Evolutionary conservation across 2,888 invertebrate genomes (phyloP).

Genomic region (Lysandra coridon): DNA sequence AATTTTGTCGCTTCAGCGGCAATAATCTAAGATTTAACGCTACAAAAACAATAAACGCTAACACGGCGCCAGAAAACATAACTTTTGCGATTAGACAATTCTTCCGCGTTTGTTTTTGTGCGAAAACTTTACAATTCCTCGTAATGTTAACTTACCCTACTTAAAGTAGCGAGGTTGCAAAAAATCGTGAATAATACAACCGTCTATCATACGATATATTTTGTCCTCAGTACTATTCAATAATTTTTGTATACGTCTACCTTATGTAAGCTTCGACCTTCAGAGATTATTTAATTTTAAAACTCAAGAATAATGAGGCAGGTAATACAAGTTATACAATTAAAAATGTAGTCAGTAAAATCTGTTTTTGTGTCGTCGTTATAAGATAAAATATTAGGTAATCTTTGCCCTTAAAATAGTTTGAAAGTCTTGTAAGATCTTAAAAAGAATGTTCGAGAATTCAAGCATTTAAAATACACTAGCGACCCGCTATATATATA

Average conservation of each 20-base stretch:
- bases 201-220: neutral
- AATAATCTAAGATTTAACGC: neutral
- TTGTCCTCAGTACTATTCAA: neutral
- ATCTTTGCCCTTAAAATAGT: neutral
- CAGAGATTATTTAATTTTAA: neutral
- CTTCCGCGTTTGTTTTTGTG: neutral
- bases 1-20: neutral
- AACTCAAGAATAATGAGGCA: neutral
- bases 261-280: neutral
- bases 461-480: neutral
- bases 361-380: neutral
- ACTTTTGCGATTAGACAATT: neutral
- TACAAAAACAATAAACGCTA: neutral
- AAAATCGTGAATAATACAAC: neutral
- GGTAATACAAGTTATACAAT: neutral
- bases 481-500: neutral
- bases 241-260: neutral
- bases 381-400: neutral
- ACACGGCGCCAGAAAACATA: neutral
- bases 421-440: neutral
- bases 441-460: neutral
- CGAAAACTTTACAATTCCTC: neutral
- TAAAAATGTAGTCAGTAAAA: neutral
- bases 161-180: neutral
- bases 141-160: neutral